Percentiles rank a stretch among this genome's conserved stretches.
Evolutionary conservation across 2,888 invertebrate species (phyloP).

Genomic region (Drosophila nigricruria): DNA sequence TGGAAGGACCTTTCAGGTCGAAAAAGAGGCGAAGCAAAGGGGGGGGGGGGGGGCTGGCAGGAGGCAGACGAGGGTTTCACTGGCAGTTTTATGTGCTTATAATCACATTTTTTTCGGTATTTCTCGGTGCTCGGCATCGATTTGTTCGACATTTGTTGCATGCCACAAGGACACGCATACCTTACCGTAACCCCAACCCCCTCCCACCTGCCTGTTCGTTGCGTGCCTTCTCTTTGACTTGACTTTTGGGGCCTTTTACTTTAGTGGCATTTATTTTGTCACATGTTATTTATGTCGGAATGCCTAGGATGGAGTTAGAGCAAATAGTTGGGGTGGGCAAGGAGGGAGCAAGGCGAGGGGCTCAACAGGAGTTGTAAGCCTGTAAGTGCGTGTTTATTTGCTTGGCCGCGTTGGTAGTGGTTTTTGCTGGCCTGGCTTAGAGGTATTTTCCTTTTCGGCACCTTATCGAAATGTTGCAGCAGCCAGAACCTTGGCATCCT

Average conservation of each 20-base stretch:
- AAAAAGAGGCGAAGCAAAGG: not conserved
- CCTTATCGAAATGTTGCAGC: conserved; percentile 69
- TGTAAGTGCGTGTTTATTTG: conserved; percentile 75
- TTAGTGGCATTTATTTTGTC: conserved; percentile 75
- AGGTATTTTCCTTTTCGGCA: conserved; percentile 64
- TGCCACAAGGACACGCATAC: conserved; percentile 61
- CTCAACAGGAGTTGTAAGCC: conserved; percentile 49
- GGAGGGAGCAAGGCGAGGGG: not conserved
- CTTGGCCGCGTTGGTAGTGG: conserved; percentile 38
- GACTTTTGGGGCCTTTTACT: conserved; percentile 58
- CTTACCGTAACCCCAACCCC: not conserved
- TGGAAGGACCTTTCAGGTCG: conserved; percentile 12
- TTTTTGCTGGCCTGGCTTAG: conserved; percentile 48
- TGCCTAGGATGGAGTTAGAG: conserved; percentile 32
- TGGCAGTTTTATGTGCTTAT: conserved; percentile 69
- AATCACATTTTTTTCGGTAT: conserved; percentile 63
- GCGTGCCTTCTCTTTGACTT: conserved; percentile 21
- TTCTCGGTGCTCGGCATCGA: conserved; percentile 56
- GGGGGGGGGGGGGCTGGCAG: not conserved
- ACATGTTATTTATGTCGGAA: conserved; percentile 65
- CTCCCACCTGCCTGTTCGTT: not conserved
- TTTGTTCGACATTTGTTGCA: conserved; percentile 74
- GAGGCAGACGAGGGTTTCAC: conserved; percentile 15
- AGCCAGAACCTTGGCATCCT: conserved; percentile 29
- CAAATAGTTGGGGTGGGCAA: not conserved